Conservation (phyloP, 1,140 invertebrate genomes). For the Nixonia krombeini region DNA sequence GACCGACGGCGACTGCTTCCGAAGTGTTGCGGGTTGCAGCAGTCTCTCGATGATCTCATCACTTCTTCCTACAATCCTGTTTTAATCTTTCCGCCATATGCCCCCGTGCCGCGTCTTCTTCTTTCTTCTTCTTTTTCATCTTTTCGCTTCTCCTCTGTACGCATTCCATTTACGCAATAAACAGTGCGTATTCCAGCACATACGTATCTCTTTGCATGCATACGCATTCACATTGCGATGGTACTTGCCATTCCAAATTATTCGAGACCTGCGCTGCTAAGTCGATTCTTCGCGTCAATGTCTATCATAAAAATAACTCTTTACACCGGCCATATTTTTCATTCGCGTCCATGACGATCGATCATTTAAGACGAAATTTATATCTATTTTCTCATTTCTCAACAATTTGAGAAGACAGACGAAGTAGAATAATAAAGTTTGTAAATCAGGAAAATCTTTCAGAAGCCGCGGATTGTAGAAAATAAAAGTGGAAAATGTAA, state of each 20-base stretch:
- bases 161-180: constrained; percentile 32
- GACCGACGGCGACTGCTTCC: constrained; percentile 55
- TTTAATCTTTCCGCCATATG: constrained; percentile 57
- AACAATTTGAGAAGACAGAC: no score
- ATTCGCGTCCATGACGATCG: no score
- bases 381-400: no score
- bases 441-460: no score
- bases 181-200: constrained; percentile 10
- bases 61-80: constrained; percentile 57
- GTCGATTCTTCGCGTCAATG: no score
- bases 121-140: constrained; percentile 25
- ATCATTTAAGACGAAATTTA: no score
- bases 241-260: constrained; percentile 8
- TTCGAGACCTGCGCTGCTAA: constrained; percentile 24
- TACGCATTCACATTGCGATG: constrained; percentile 1
- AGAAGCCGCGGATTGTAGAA: no score
- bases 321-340: no score
- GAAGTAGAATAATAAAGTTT: no score
- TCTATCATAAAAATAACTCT: no score
- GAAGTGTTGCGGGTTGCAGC: constrained; percentile 15
- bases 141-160: constrained; percentile 21
- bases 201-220: constrained; percentile 1
- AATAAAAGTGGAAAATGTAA: no score
- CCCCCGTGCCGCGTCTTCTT: constrained; percentile 4
- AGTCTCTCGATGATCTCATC: constrained; percentile 61